These are phyloP conservation scores for Epistrophella euchroma DNA, from an alignment of 2,888 invertebrate species.

Conservation along the genomic window DNA sequence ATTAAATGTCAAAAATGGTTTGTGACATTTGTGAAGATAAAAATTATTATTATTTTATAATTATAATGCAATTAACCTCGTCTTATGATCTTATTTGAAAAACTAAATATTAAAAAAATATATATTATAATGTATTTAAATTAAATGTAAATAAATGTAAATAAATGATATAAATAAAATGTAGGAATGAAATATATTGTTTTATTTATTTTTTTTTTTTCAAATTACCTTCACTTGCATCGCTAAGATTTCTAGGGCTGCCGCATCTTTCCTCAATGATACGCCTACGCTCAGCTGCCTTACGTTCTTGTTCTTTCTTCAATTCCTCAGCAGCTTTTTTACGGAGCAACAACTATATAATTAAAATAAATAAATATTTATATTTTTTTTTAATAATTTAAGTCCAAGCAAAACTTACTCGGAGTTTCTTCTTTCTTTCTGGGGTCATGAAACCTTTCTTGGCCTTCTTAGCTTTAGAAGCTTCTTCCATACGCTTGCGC, in stretches of 20 bases:
- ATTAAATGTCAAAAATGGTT: slow-evolving; percentile 44
- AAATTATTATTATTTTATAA: background rate
- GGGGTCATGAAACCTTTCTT: slow-evolving; percentile 99
- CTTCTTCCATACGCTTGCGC: slow-evolving; percentile 99
- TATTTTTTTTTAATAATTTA: background rate
- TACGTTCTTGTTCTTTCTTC: slow-evolving; percentile 99
- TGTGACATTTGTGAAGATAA: slow-evolving; percentile 34
- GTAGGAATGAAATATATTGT: slow-evolving; percentile 8
- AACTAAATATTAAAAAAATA: slow-evolving; percentile 5
- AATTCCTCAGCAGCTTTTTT: slow-evolving; percentile 99
- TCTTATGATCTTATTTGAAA: slow-evolving; percentile 28
- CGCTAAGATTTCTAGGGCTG: slow-evolving; percentile 94
- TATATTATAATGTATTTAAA: background rate
- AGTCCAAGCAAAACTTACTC: slow-evolving; percentile 87
- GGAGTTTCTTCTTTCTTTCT: slow-evolving; percentile 99
- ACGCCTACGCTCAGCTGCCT: slow-evolving; percentile 98
- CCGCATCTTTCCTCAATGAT: slow-evolving; percentile 98
- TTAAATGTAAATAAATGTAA: slow-evolving; percentile 26
- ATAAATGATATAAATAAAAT: background rate
- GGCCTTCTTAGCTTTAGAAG: slow-evolving; percentile 98
- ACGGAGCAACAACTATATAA: slow-evolving; percentile 95
- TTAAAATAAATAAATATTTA: background rate
- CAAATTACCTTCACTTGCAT: slow-evolving; percentile 95
- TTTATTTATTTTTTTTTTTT: background rate
- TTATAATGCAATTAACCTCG: slow-evolving; percentile 40